Conservation (phyloP, 2,888 invertebrate genomes). For the Ctena decussata region DNA sequence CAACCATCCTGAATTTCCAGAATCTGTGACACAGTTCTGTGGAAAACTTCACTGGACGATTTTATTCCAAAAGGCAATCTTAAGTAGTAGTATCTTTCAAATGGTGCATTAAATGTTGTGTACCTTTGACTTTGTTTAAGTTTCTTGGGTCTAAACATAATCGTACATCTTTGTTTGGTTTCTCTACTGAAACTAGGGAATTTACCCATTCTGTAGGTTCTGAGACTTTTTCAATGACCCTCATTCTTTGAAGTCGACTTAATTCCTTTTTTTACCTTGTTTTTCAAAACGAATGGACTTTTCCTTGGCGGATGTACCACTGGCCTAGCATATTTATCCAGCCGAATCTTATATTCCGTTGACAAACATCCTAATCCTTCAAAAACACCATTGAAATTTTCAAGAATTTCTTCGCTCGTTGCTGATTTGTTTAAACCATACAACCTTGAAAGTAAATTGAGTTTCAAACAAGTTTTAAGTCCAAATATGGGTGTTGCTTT, state of each 20-base stretch:
- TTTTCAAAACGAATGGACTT: slow-evolving; percentile 52
- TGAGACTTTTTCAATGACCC: slow-evolving; percentile 59
- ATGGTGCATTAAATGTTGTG: slow-evolving; percentile 17
- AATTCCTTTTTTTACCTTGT: slow-evolving; percentile 59
- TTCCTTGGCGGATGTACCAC: slow-evolving; percentile 64
- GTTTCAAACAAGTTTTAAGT: slow-evolving; percentile 24
- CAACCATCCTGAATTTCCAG: not conserved
- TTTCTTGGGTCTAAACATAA: slow-evolving; percentile 67
- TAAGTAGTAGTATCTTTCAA: slow-evolving; percentile 14
- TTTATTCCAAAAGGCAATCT: slow-evolving; percentile 14
- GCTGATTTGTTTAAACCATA: slow-evolving; percentile 19
- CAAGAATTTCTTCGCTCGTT: slow-evolving; percentile 1
- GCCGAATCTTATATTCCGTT: slow-evolving; percentile 47
- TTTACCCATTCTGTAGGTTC: slow-evolving; percentile 73
- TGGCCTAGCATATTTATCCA: slow-evolving; percentile 50
- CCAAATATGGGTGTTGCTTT: slow-evolving; percentile 25
- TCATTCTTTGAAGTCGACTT: slow-evolving; percentile 40
- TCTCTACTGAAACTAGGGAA: slow-evolving; percentile 54
- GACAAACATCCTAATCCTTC: slow-evolving; percentile 62
- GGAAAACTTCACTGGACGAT: slow-evolving; percentile 7
- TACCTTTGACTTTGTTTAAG: slow-evolving; percentile 51
- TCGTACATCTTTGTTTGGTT: slow-evolving; percentile 59
- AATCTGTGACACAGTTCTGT: slow-evolving; percentile 2
- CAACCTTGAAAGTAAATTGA: slow-evolving; percentile 40
- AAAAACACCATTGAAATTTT: slow-evolving; percentile 39